Base-by-base conservation (phyloP, 2,113 vertebrate species). In the Sorex araneus region DNA sequence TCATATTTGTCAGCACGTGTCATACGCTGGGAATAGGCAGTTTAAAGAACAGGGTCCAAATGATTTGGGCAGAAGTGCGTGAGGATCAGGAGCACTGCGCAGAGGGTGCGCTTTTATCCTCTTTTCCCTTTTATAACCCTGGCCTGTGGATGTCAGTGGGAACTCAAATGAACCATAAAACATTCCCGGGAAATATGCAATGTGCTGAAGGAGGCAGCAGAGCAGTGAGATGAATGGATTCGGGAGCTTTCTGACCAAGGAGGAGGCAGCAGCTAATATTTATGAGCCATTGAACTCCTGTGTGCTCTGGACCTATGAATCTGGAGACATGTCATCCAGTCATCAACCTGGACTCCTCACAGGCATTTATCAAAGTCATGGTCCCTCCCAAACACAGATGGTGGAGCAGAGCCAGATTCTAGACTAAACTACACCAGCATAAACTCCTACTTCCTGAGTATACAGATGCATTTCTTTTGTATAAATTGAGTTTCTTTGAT, bases 211-310 rank as follows among this genome's bases (percentile, higher is more conserved):
- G 84, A 97, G 71, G 80, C 87, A 95, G 89, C 32, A 89, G 73
- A 92, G 57, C 80, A 69, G 13, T 79, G 90, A 96, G 96, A 95
- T 87, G 94, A 95, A 96, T 96, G 74, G 85, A 90, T 75, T 57
- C 6, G 7, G 93, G 92, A 87, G 74, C 28, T 88, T 96, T 97
- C 77, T 93, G 83, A 96, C 88, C 76, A 45, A n/a, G 11, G 34
- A 23, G 92, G 60, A 97, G 87, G 91, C 2, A 88, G 71, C 28
- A 87, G 84, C 93, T 96, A 81, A 92, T 97, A 97, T 97, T 97
- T 96, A 97, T 95, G 90, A 0, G 0, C 75, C 60, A 77, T 97
- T 97, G 95, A 94, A 95, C 40, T 96, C 89, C 63, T 54, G 8
- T 81, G 92, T 75, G 82, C 78, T 74, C 64, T 86, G 66, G 74